Percentiles rank a stretch among this genome's conserved stretches.
Evolutionary conservation across 2,113 vertebrate genomes (phyloP).

Genomic region (Phrynosoma platyrhinos): DNA sequence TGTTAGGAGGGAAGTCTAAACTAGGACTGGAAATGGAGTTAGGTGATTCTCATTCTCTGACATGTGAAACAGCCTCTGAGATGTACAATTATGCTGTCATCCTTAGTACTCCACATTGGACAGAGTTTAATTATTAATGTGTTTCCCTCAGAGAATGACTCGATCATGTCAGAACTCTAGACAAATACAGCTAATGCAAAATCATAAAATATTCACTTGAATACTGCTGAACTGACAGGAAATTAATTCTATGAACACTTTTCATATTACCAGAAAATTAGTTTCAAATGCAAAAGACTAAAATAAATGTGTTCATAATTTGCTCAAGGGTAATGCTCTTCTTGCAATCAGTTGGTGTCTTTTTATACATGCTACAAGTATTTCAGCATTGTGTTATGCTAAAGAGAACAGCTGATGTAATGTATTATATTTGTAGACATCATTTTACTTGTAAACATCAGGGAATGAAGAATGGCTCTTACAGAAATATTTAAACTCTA

Average conservation of each 20-base stretch:
- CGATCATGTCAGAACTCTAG: constrained; percentile 94
- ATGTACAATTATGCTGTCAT: constrained; percentile 90
- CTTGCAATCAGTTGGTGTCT: constrained; percentile 83
- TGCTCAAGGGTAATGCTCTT: constrained; percentile 87
- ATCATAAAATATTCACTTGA: constrained; percentile 96
- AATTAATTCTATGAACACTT: constrained; percentile 90
- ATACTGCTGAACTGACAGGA: constrained; percentile 89
- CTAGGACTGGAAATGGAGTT: constrained; percentile 84
- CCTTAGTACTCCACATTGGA: constrained; percentile 89
- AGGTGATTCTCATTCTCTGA: constrained; percentile 81
- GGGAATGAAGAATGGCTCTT: constrained; percentile 76
- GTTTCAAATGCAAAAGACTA: constrained; percentile 86
- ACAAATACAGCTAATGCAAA: constrained; percentile 96
- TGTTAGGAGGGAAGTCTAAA: constrained; percentile 79
- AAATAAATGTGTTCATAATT: constrained; percentile 90
- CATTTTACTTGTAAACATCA: constrained; percentile 83
- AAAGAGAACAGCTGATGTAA: constrained; percentile 82
- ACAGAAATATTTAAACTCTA: constrained; percentile 82
- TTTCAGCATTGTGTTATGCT: constrained; percentile 81
- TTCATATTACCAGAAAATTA: constrained; percentile 90
- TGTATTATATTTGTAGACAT: constrained; percentile 83
- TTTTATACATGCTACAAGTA: constrained; percentile 85
- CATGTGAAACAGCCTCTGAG: constrained; percentile 79
- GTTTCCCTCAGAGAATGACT: constrained; percentile 91
- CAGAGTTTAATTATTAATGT: constrained; percentile 97